These are phyloP conservation scores for Aphodius sticticus DNA, from an alignment of 2,888 invertebrate species.

Conservation along the genomic window DNA sequence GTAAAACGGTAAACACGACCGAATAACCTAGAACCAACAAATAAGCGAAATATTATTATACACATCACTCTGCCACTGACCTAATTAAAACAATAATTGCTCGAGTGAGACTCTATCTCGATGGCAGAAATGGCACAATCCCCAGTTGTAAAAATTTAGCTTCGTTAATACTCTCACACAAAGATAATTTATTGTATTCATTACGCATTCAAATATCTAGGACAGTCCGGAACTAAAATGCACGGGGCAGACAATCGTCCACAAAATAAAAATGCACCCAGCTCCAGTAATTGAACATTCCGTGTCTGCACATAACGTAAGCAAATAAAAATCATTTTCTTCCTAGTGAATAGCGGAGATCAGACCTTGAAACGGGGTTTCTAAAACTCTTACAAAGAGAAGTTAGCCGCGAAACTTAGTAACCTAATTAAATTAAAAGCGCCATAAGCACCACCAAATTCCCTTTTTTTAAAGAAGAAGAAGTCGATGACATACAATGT, in stretches of 20 bases:
- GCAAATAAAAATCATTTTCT: background rate
- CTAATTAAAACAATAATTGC: background rate
- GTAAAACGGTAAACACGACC: no score
- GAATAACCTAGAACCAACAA: no score
- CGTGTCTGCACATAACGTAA: background rate
- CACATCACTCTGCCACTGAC: background rate
- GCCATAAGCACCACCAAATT: no score
- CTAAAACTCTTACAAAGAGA: no score
- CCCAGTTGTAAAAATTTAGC: no score
- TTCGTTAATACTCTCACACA: background rate
- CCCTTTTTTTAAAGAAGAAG: no score
- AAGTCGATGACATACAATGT: no score
- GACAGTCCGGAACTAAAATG: background rate
- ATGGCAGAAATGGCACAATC: no score
- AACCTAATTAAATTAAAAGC: no score
- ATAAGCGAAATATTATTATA: background rate
- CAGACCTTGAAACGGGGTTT: no score
- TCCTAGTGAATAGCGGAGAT: no score
- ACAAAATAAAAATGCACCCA: background rate
- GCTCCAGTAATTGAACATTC: background rate
- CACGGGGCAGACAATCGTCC: background rate
- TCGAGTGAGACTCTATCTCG: background rate
- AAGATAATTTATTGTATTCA: background rate
- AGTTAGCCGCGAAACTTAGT: no score
- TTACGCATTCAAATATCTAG: background rate